Percentiles rank a stretch among this genome's conserved stretches.
Evolutionary conservation across 1,140 invertebrate genomes (phyloP).

Genomic region (Oedothorax gibbosus): DNA sequence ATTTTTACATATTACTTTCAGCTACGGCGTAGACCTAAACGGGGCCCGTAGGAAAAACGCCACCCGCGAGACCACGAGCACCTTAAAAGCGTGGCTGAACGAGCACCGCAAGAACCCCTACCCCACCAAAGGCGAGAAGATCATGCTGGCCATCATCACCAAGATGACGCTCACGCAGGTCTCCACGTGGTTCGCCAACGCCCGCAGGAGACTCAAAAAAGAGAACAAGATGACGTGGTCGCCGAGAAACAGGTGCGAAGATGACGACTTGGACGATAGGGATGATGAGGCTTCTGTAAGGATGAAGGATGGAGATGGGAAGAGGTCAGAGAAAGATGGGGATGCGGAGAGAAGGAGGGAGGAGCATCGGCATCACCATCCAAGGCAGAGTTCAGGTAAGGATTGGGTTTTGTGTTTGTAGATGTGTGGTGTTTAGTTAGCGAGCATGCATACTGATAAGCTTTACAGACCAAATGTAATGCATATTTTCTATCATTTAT

Average conservation of each 20-base stretch:
- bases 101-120: conserved; percentile 87
- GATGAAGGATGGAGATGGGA: conserved; percentile 45
- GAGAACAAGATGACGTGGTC: conserved; percentile 76
- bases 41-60: conserved; percentile 94
- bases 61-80: conserved; percentile 95
- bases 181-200: conserved; percentile 76
- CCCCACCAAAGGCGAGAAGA: conserved; percentile 75
- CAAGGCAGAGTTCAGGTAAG: conserved; percentile 38
- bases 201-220: conserved; percentile 72
- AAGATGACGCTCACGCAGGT: conserved; percentile 75
- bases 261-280: conserved; percentile 66
- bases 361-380: conserved; percentile 44
- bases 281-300: conserved; percentile 43
- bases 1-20: conserved; percentile 67
- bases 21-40: conserved; percentile 91
- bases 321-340: conserved; percentile 34
- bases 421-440: background rate
- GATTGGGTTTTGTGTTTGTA: background rate
- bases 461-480: no score
- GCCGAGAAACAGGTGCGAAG: conserved; percentile 71
- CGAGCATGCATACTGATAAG: no score
- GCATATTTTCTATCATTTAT: no score
- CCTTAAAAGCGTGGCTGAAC: conserved; percentile 92
- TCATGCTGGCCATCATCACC: conserved; percentile 74
- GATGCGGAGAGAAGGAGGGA: conserved; percentile 43